phyloP scores from a whole-genome alignment of 2,888 invertebrate species.

The Mythimna loreyi region DNA sequence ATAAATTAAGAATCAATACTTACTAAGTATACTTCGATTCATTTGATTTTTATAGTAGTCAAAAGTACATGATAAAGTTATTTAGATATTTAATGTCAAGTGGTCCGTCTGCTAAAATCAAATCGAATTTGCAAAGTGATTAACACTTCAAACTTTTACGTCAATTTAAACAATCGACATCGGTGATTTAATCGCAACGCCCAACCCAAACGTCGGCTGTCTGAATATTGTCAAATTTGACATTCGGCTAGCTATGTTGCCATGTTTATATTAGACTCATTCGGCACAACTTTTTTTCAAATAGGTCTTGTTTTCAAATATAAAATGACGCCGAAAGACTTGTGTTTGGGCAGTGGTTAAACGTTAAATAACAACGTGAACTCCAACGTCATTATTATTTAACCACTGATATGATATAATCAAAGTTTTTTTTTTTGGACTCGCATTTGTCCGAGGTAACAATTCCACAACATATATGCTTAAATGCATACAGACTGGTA shows the following conservation, averaged over 20 bases:
- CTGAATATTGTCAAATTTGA: constrained; percentile 21
- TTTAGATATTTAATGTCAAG: not conserved
- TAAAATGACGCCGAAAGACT: no score
- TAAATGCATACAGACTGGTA: no score
- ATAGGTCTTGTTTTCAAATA: no score
- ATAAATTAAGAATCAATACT: not conserved
- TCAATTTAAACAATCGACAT: constrained; percentile 16
- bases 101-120: not conserved
- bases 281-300: not conserved
- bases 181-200: not conserved
- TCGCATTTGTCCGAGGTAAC: no score
- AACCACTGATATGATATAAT: no score
- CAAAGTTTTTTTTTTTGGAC: no score
- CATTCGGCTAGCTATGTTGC: constrained; percentile 1
- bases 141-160: not conserved
- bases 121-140: not conserved
- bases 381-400: no score
- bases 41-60: not conserved
- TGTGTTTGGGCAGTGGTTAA: no score
- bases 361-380: no score
- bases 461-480: no score
- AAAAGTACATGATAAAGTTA: not conserved
- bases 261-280: not conserved
- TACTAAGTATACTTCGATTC: not conserved
- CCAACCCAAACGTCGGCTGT: not conserved